Evolutionary conservation across 2,113 vertebrate genomes (phyloP).

Genomic region (Erinaceus europaeus): DNA sequence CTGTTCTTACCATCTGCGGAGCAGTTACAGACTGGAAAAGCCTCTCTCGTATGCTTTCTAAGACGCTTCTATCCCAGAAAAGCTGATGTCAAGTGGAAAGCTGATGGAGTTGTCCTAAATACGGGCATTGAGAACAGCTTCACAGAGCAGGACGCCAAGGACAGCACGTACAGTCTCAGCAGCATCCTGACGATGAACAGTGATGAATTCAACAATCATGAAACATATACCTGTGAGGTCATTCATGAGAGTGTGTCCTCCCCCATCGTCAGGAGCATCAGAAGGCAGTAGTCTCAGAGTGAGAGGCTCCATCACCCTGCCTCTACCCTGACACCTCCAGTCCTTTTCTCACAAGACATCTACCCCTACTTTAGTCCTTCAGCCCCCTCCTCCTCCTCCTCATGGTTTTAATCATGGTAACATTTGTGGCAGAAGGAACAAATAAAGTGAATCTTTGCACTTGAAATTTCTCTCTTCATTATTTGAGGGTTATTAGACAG

Average conservation of each 20-base stretch:
- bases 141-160: background rate
- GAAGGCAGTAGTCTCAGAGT: background rate
- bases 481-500: background rate
- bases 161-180: slow-evolving; percentile 73
- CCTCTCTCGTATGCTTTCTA: slow-evolving; percentile 19
- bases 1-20: slow-evolving; percentile 44
- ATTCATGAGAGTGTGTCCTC: background rate
- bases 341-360: background rate
- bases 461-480: slow-evolving; percentile 28
- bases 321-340: background rate
- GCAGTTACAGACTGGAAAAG: rapidly evolving
- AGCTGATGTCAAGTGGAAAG: background rate
- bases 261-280: background rate
- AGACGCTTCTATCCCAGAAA: slow-evolving; percentile 56
- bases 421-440: background rate
- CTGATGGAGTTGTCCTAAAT: rapidly evolving
- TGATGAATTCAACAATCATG: rapidly evolving
- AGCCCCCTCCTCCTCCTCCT: too few species aligned
- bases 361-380: background rate
- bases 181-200: slow-evolving; percentile 50
- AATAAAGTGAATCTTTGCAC: slow-evolving; percentile 69
- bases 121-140: rapidly evolving
- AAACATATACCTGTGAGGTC: background rate
- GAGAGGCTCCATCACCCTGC: background rate
- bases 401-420: slow-evolving; percentile 39